Percentiles rank a stretch among this genome's conserved stretches.
Evolutionary conservation across 2,888 invertebrate species (phyloP).

Genomic region (Sminthurinus aureus): DNA sequence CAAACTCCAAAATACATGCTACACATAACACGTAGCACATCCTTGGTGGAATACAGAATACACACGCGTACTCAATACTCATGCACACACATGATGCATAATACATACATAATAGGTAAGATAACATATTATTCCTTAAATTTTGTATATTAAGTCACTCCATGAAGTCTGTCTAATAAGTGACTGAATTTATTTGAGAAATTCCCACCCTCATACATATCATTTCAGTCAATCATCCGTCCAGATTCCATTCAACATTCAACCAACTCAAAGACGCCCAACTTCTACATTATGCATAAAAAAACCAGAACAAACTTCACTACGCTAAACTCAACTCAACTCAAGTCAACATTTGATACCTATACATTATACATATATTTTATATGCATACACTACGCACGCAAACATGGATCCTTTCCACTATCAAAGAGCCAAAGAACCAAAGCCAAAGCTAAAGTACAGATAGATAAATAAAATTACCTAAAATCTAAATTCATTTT

Average conservation of each 20-base stretch:
- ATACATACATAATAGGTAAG: too few relatives aligned
- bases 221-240: conserved; percentile 52
- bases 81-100: neutral
- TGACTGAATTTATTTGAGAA: conserved; percentile 44
- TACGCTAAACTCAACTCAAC: neutral
- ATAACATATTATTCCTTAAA: neutral
- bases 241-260: conserved; percentile 36
- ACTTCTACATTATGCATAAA: conserved; percentile 2
- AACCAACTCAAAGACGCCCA: conserved; percentile 35
- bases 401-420: too few relatives aligned
- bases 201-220: conserved; percentile 50
- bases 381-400: neutral
- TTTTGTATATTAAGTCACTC: conserved; percentile 41
- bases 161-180: conserved; percentile 41
- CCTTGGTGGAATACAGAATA: neutral
- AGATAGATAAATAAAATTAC: conserved; percentile 5
- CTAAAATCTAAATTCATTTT: neutral
- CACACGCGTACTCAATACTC: too few relatives aligned
- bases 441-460: neutral
- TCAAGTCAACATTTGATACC: neutral
- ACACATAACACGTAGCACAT: neutral
- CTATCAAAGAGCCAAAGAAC: too few relatives aligned
- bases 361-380: too few relatives aligned
- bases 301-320: neutral
- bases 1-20: too few relatives aligned